A percentile compares a stretch with the other conserved stretches of the same genome.
phyloP scores from a whole-genome alignment of 2,888 invertebrate species.

The Ennomos quercinarius region DNA sequence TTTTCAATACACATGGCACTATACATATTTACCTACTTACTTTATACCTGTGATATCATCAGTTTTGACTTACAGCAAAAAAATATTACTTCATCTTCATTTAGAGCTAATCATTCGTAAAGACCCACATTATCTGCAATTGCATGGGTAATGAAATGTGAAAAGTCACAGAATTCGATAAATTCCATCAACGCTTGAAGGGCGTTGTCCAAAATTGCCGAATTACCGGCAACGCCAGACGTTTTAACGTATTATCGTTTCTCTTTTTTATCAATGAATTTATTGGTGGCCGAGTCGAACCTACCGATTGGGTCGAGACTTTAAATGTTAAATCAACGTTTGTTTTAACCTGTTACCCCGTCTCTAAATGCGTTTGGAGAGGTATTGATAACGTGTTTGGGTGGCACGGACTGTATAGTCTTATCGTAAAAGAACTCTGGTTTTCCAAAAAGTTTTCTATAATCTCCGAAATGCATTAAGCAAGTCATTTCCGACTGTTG shows the following conservation, averaged over 20 bases:
- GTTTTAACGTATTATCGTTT: constrained; percentile 72
- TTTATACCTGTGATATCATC: too few species aligned
- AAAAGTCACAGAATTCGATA: constrained; percentile 44
- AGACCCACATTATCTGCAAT: constrained; percentile 13
- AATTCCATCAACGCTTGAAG: constrained; percentile 41
- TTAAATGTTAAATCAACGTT: constrained; percentile 73
- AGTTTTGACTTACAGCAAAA: too few species aligned
- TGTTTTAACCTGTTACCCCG: constrained; percentile 66
- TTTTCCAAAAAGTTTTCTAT: constrained; percentile 54
- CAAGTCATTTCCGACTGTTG: constrained; percentile 57
- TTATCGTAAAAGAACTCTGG: constrained; percentile 58
- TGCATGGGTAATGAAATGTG: constrained; percentile 38
- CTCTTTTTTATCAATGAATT: constrained; percentile 75
- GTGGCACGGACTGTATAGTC: constrained; percentile 69
- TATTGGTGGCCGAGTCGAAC: constrained; percentile 67
- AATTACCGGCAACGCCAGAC: constrained; percentile 53
- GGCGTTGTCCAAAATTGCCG: constrained; percentile 47
- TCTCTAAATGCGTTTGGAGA: constrained; percentile 73
- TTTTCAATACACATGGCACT: too few species aligned
- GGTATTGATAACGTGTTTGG: constrained; percentile 74
- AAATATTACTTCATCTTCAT: constrained; percentile 1
- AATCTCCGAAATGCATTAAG: constrained; percentile 62
- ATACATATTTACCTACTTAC: too few species aligned
- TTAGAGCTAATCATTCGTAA: constrained; percentile 9
- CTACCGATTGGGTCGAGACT: constrained; percentile 62